phyloP scores from a whole-genome alignment of 64 coral and sea anemone species.

The Platygyra sinensis region DNA sequence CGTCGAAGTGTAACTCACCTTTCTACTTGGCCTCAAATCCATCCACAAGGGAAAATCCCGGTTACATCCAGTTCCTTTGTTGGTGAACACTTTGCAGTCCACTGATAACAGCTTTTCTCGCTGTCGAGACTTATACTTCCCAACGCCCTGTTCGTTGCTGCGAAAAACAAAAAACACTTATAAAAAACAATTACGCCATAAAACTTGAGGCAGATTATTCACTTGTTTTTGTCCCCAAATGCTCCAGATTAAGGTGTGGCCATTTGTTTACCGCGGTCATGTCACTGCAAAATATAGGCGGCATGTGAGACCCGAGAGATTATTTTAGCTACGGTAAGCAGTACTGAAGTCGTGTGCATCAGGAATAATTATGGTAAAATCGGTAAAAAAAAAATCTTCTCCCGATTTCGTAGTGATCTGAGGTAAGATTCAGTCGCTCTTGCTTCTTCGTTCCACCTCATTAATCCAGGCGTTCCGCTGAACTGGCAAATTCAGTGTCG shows the following conservation, averaged over 20 bases:
- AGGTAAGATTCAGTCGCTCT: neutral
- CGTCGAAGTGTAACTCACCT: neutral
- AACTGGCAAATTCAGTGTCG: neutral
- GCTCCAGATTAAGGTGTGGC: conserved; percentile 37
- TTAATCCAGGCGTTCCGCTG: neutral
- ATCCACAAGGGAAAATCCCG: neutral
- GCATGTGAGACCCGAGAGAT: neutral
- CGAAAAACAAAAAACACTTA: conserved; percentile 49
- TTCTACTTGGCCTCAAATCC: conserved; percentile 4
- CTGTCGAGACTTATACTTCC: conserved; percentile 1
- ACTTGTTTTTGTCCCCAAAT: conserved; percentile 40
- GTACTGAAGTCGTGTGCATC: neutral
- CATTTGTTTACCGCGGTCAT: conserved; percentile 27
- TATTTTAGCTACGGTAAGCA: neutral
- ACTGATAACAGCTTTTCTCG: neutral
- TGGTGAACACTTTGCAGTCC: neutral
- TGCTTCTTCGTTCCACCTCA: neutral
- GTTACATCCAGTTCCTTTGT: neutral
- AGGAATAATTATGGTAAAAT: conserved; percentile 12
- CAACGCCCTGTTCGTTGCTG: conserved; percentile 16
- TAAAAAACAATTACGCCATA: conserved; percentile 56
- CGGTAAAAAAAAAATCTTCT: neutral
- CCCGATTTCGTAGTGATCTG: neutral
- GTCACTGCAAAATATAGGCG: conserved; percentile 37
- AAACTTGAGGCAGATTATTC: conserved; percentile 32